phyloP scores from a whole-genome alignment of 2,888 invertebrate genomes.

The Agrypnus murinus region DNA sequence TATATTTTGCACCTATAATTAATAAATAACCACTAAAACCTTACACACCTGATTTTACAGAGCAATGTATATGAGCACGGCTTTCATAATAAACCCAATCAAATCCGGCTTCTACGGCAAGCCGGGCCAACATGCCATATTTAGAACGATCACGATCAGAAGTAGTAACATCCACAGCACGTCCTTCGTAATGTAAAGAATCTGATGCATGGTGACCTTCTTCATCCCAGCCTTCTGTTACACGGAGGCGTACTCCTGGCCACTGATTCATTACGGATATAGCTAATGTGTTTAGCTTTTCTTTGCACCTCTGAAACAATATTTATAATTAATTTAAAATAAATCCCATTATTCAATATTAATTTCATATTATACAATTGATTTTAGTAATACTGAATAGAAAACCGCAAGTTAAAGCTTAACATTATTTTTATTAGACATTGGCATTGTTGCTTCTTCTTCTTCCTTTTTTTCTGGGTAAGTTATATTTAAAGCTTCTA shows the following conservation, averaged over 20 bases:
- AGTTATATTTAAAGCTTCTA: too few species aligned
- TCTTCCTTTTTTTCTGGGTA: too few species aligned
- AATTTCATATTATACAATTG: too few species aligned
- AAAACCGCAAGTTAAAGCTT: too few species aligned
- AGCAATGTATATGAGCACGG: slow-evolving; percentile 95
- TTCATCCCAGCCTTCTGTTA: slow-evolving; percentile 98
- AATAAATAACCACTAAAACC: too few species aligned
- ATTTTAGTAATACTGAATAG: too few species aligned
- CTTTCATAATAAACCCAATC: slow-evolving; percentile 99
- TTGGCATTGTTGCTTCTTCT: too few species aligned
- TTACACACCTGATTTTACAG: slow-evolving; percentile 93
- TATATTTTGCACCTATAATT: too few species aligned
- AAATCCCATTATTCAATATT: too few species aligned
- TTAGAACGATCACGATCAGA: slow-evolving; percentile 94
- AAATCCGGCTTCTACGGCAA: slow-evolving; percentile 97
- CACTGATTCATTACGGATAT: slow-evolving; percentile 98
- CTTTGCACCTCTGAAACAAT: slow-evolving; percentile 92
- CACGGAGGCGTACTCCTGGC: slow-evolving; percentile 94
- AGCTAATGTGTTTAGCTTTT: slow-evolving; percentile 94
- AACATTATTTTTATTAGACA: too few species aligned
- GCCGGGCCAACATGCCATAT: slow-evolving; percentile 95
- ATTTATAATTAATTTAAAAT: too few species aligned
- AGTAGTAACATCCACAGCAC: slow-evolving; percentile 97
- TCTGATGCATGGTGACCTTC: slow-evolving; percentile 84
- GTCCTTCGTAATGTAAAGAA: slow-evolving; percentile 96